phyloP scores from a whole-genome alignment of 2,888 invertebrate species.

The Pyrrhosoma nymphula region DNA sequence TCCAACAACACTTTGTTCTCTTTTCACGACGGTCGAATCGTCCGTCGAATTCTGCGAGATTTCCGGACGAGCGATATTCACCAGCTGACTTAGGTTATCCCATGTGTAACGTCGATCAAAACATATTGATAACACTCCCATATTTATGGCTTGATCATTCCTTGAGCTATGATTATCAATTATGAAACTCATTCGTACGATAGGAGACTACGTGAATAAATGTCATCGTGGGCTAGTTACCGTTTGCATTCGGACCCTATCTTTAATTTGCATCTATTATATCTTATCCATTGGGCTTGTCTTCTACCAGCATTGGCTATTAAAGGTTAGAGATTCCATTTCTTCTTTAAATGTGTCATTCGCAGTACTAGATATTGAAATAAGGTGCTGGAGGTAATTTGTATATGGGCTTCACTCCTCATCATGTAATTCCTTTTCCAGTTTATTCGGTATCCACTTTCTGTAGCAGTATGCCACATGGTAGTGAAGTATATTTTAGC shows the following conservation, averaged over 20 bases:
- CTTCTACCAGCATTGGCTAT: constrained; percentile 97
- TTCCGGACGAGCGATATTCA: neutral
- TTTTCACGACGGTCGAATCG: neutral
- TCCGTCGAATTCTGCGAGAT: too few relatives aligned
- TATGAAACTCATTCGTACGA: constrained; percentile 51
- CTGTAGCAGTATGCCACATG: constrained; percentile 94
- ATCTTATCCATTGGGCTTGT: constrained; percentile 96
- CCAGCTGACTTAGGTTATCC: neutral
- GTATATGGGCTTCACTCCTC: constrained; percentile 26
- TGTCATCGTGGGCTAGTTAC: constrained; percentile 25
- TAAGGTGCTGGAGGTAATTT: too few relatives aligned
- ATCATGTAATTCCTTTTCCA: constrained; percentile 78
- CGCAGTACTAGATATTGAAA: too few relatives aligned
- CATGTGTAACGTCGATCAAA: constrained; percentile 9
- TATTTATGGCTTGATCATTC: neutral
- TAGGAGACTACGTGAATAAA: neutral
- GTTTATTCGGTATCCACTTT: constrained; percentile 93
- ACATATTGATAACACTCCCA: neutral
- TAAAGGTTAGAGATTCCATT: constrained; percentile 82
- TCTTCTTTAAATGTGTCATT: neutral
- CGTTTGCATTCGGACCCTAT: constrained; percentile 41
- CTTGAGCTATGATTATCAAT: neutral
- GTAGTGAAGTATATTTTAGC: constrained; percentile 92
- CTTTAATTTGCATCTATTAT: constrained; percentile 90
- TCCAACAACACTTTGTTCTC: neutral